These are phyloP conservation scores for Meghimatium bilineatum DNA, from an alignment of 2,888 invertebrate genomes.

Conservation along the genomic window DNA sequence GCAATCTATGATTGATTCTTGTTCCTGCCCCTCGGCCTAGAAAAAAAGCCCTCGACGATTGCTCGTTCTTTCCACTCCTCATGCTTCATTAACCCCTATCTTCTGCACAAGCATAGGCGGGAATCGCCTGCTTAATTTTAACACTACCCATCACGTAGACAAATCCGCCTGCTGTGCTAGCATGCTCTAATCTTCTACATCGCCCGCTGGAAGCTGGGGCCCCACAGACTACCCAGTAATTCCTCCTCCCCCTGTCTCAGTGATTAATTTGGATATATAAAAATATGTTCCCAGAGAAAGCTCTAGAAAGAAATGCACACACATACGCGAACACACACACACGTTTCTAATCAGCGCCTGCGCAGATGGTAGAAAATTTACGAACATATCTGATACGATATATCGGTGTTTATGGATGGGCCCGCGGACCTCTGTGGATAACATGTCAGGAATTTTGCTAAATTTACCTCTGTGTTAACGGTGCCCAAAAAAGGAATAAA, in stretches of 20 bases:
- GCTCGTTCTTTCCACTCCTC: neutral
- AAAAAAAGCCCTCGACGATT: neutral
- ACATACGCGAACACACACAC: neutral
- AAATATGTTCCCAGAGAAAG: neutral
- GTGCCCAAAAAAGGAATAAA: too few species aligned
- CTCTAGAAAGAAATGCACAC: neutral
- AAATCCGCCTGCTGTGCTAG: neutral
- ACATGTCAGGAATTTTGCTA: too few species aligned
- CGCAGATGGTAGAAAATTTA: too few species aligned
- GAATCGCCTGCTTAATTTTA: neutral
- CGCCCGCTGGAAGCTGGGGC: neutral
- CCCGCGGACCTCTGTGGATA: too few species aligned
- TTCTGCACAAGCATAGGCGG: neutral
- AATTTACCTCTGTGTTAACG: too few species aligned
- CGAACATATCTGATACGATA: too few species aligned
- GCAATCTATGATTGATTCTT: conserved; percentile 19
- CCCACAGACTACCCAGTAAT: neutral
- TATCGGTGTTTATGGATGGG: too few species aligned
- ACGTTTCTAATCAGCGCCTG: neutral
- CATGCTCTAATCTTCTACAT: neutral
- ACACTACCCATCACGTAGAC: neutral
- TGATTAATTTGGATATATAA: neutral
- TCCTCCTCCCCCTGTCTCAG: neutral
- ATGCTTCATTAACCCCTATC: neutral
- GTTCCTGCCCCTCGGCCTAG: neutral